phyloP scores from a whole-genome alignment of 2,888 invertebrate genomes.

The Polyommatus icarus region DNA sequence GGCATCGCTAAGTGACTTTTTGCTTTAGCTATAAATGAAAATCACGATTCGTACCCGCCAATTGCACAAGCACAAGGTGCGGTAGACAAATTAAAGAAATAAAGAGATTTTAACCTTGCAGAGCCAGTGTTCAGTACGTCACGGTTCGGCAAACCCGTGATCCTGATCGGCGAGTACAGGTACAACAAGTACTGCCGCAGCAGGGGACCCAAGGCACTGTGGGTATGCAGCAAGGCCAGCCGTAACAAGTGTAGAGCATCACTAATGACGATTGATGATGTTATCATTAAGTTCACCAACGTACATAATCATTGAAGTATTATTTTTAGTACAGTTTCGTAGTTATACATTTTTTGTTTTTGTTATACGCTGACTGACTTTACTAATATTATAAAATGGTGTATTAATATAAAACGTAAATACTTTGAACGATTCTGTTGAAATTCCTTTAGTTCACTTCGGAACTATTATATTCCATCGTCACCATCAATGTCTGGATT shows the following conservation, averaged over 20 bases:
- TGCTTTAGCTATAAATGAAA: background rate
- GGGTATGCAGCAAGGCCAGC: slow-evolving; percentile 9
- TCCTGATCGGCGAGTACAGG: slow-evolving; percentile 31
- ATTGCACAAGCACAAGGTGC: background rate
- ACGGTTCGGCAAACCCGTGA: slow-evolving; percentile 24
- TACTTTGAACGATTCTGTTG: too few relatives aligned
- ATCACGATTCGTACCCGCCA: background rate
- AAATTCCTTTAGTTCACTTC: too few relatives aligned
- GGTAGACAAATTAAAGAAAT: background rate
- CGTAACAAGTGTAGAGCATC: slow-evolving; percentile 36
- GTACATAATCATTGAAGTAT: too few relatives aligned
- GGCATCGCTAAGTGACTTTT: too few relatives aligned
- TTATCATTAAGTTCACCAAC: too few relatives aligned
- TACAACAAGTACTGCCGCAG: slow-evolving; percentile 13
- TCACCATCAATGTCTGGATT: too few relatives aligned
- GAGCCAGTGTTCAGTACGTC: slow-evolving; percentile 29
- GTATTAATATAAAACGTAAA: too few relatives aligned
- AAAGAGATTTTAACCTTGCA: background rate
- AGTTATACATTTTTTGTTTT: too few relatives aligned
- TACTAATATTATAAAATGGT: too few relatives aligned
- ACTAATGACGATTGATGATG: background rate
- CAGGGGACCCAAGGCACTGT: background rate
- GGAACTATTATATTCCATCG: too few relatives aligned
- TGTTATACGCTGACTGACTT: too few relatives aligned
- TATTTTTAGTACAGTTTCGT: too few relatives aligned